Evolutionary conservation across 2,797 vertebrate genomes (phyloP), one percentile per base, ranked within the genome.

Genomic region (Peromyscus eremicus): DNA sequence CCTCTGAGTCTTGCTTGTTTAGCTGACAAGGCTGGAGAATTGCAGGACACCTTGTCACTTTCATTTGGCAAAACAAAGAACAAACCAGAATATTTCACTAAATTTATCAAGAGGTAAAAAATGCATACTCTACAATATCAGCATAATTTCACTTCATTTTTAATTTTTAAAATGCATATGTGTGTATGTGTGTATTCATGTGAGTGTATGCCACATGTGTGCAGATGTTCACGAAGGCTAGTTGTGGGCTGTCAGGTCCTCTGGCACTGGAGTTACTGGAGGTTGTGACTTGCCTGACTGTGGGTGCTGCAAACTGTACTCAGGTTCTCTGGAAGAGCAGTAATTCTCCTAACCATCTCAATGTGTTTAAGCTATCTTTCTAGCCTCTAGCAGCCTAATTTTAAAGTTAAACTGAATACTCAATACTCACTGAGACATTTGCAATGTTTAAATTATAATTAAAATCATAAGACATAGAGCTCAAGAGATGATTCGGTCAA

Each of bases 131-230:
- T 68, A 12, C 79, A 1, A 16, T 68, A 76, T 25, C 62, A 32
- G 5, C 25, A 93, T 95, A 95, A 75, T 92, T 71, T 81, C 14
- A 93, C 23, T 75, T 43, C 11, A 77, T 29, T 77, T 77, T 27
- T 16, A 16, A 8, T 1, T 76, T 76, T 77, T 49, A 29, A 77
- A 77, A 32, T 49, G 13, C 34, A 16, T 17, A 32, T 49, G 2
- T 32, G 75, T 32, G 27, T 32, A 32, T 77, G 43, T 77, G 43
- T 77, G 1, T 77, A 14, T 32, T 14, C 7, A 32, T 52, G 27
- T 49, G 27, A 75, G 71, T 75, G 23, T 75, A 75, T 77, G 1
- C 6, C 6, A 49, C 3, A 16, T 77, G 12, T 52, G 16, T 9
- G 12, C 27, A 40, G 10, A 40, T 73, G 23, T 43, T 13, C 37